phyloP scores from a whole-genome alignment of 2,113 vertebrate species.

The Papio anubis region DNA sequence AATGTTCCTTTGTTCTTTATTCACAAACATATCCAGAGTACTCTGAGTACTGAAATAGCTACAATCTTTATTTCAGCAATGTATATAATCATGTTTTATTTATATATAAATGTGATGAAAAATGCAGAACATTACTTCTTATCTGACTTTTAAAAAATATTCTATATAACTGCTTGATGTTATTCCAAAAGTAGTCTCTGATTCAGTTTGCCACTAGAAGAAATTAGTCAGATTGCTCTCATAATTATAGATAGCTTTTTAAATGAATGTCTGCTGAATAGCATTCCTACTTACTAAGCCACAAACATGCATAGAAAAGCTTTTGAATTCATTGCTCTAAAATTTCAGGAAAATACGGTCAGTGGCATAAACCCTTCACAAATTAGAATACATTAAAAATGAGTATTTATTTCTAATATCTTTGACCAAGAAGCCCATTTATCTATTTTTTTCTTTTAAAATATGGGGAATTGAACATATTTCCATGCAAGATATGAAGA shows the following conservation, averaged over 20 bases:
- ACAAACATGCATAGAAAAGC: neutral
- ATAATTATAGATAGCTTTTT: neutral
- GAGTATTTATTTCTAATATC: neutral
- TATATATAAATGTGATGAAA: neutral
- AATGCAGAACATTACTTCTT: neutral
- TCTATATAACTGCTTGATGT: neutral
- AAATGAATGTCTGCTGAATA: neutral
- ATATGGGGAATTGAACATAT: neutral
- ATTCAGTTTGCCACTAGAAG: neutral
- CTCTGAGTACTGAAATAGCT: neutral
- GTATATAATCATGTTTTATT: neutral
- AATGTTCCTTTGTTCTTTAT: neutral
- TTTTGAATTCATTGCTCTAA: neutral
- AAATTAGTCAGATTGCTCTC: neutral
- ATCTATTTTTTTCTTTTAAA: neutral
- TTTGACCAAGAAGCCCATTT: neutral
- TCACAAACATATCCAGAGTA: neutral
- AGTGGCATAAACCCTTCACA: neutral
- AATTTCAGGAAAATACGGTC: neutral
- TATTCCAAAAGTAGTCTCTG: neutral
- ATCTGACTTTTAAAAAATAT: neutral
- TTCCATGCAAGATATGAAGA: neutral
- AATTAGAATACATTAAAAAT: neutral
- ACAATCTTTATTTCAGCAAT: constrained; percentile 3
- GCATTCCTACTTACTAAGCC: neutral